A percentile compares a stretch with the other conserved stretches of the same genome.
These are phyloP conservation scores for Triops cancriformis DNA, from an alignment of 1,140 invertebrate species.

Conservation along the genomic window DNA sequence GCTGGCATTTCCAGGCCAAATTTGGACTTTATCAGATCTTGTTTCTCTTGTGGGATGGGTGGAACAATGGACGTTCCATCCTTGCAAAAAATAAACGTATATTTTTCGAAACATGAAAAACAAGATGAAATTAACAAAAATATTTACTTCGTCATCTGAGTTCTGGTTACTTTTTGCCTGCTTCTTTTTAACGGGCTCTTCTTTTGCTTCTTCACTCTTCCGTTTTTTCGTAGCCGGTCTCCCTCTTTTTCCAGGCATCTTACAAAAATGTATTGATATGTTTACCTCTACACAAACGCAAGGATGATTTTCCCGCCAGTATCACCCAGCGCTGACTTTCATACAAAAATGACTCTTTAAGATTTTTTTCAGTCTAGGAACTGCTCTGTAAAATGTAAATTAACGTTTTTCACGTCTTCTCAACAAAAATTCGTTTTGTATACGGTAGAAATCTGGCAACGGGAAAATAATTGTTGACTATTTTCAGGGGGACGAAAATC, in stretches of 20 bases:
- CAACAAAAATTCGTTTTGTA: no score
- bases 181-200: background rate
- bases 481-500: background rate
- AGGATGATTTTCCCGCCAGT: background rate
- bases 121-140: background rate
- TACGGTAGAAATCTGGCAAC: no score
- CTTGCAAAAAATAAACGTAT: no score
- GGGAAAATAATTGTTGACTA: background rate
- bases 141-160: background rate
- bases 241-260: background rate
- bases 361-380: no score
- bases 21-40: conserved; percentile 52
- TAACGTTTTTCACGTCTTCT: no score
- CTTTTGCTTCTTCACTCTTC: background rate
- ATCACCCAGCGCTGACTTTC: background rate
- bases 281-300: background rate
- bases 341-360: no score
- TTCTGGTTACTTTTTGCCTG: conserved; percentile 33
- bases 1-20: conserved; percentile 78
- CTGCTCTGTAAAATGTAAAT: no score
- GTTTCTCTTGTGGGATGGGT: background rate
- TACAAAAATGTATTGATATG: background rate
- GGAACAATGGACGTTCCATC: no score
- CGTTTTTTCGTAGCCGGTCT: background rate
- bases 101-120: background rate